Evolutionary conservation across 2,797 vertebrate genomes (phyloP).

Genomic region (Semaprochilodus insignis): DNA sequence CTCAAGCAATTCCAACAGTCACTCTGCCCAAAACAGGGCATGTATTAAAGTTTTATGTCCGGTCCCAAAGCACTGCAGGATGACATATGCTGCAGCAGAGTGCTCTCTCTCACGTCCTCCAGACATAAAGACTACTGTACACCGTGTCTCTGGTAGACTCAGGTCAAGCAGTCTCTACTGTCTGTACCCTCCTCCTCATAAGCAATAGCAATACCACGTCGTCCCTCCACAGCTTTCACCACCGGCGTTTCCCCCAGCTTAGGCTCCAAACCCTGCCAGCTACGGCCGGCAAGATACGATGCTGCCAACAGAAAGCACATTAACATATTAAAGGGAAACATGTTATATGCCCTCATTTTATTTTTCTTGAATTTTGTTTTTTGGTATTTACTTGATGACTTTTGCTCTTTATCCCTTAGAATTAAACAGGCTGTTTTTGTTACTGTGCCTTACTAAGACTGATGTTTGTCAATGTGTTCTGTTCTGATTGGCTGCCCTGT

Average conservation of each 20-base stretch:
- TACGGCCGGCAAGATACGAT: constrained; percentile 88
- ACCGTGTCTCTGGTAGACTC: not conserved
- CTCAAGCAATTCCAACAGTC: not conserved
- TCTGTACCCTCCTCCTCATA: constrained; percentile 86
- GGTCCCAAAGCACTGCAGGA: not conserved
- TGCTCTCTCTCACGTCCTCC: constrained; percentile 11
- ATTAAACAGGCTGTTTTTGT: too few species aligned
- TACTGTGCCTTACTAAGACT: too few species aligned
- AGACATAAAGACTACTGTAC: not conserved
- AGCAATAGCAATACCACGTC: constrained; percentile 92
- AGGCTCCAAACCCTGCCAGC: constrained; percentile 90
- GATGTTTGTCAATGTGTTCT: too few species aligned
- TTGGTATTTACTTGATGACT: too few species aligned
- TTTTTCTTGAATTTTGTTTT: too few species aligned
- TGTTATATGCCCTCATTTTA: not conserved
- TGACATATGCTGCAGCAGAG: not conserved
- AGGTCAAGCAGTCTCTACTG: constrained; percentile 34
- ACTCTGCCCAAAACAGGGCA: too few species aligned
- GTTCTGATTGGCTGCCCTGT: too few species aligned
- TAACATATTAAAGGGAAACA: not conserved
- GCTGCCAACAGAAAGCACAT: constrained; percentile 73
- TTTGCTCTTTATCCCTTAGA: too few species aligned
- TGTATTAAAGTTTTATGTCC: not conserved
- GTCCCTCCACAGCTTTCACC: constrained; percentile 85
- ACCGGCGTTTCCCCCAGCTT: constrained; percentile 86